Conservation (phyloP, 2,888 invertebrate genomes). For the Brachynemurus nebulosus region DNA sequence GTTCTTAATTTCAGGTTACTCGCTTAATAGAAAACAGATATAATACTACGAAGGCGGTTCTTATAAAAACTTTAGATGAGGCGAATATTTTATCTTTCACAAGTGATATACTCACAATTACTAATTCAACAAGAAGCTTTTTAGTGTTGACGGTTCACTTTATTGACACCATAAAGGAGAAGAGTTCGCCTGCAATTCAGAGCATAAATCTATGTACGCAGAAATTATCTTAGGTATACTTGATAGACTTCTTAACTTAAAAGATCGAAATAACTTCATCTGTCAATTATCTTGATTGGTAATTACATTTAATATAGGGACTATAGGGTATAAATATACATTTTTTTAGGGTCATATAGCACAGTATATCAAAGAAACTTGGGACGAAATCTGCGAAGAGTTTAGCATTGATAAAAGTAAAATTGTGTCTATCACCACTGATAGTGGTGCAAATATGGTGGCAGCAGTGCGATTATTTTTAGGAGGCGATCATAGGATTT, state of each 20-base stretch:
- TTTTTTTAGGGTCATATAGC: constrained; percentile 6
- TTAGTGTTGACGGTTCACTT: too few relatives aligned
- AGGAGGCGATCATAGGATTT: constrained; percentile 20
- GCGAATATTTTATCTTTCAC: neutral
- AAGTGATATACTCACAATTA: neutral
- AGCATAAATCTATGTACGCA: neutral
- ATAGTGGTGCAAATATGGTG: constrained; percentile 22
- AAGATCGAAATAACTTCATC: neutral
- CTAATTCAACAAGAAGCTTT: too few relatives aligned
- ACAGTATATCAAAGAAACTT: constrained; percentile 9
- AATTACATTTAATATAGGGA: neutral
- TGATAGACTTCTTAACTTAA: neutral
- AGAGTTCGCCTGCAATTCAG: too few relatives aligned
- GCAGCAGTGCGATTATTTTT: constrained; percentile 21
- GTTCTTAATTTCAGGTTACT: neutral
- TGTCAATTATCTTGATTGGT: neutral
- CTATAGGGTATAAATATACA: neutral
- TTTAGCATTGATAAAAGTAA: constrained; percentile 4
- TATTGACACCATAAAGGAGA: too few relatives aligned
- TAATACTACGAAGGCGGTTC: neutral
- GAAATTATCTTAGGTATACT: neutral
- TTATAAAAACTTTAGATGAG: neutral
- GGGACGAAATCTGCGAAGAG: constrained; percentile 8
- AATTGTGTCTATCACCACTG: constrained; percentile 21
- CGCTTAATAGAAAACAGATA: neutral